Conservation (phyloP, 2,113 vertebrate genomes). For the Macquaria australasica region DNA sequence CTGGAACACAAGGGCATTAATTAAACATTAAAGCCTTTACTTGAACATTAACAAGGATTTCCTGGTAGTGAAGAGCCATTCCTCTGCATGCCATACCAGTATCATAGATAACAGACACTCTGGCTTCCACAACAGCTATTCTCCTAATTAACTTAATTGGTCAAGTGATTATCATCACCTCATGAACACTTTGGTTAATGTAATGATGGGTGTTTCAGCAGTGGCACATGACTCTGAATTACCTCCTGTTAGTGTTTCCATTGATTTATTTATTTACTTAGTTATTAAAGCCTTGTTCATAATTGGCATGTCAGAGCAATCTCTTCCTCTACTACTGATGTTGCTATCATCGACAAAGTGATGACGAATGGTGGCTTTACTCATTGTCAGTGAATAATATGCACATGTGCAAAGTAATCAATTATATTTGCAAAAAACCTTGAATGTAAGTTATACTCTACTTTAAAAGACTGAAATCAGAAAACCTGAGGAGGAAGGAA, state of each 20-base stretch:
- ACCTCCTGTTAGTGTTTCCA: neutral
- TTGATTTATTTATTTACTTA: conserved; percentile 6
- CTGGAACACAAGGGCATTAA: conserved; percentile 44
- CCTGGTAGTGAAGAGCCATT: conserved; percentile 3
- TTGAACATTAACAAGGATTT: conserved; percentile 46
- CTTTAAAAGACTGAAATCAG: neutral
- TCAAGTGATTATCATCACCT: conserved; percentile 53
- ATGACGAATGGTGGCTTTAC: neutral
- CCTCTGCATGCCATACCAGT: neutral
- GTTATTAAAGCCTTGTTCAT: neutral
- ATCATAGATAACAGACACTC: conserved; percentile 2
- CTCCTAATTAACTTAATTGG: conserved; percentile 61
- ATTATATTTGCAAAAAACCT: neutral
- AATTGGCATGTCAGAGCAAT: conserved; percentile 23
- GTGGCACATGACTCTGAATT: conserved; percentile 36
- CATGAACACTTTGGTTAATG: conserved; percentile 39
- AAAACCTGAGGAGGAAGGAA: neutral
- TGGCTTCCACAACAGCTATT: neutral
- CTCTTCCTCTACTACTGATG: neutral
- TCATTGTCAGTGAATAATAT: neutral
- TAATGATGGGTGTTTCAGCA: conserved; percentile 39
- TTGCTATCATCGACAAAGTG: neutral
- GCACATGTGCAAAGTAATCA: neutral
- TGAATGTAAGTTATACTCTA: neutral
- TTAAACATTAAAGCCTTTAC: conserved; percentile 52